Base-by-base conservation (phyloP, 2,113 vertebrate genomes). In the Odobenus rosmarus region DNA sequence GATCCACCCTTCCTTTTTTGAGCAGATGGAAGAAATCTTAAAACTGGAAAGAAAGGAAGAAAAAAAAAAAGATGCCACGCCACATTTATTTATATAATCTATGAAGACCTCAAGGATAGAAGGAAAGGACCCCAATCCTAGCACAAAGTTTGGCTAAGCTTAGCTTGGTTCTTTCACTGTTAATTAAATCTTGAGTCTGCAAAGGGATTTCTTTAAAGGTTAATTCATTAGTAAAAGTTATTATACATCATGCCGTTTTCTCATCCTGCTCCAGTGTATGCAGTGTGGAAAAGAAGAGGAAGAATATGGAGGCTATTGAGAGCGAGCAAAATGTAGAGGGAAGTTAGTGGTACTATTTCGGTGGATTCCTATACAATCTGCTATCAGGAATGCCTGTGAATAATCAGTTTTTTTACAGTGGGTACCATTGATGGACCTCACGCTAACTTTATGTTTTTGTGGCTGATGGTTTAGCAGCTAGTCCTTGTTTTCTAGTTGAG, bases 121-220 rank as follows among this genome's bases (percentile, higher is more conserved):
- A 88, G 88, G 26, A 94, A 97, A 98, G 87, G 83, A 94, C 93
- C 88, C 69, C 97, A 95, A 96, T 98, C 92, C 93, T 95, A 92
- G 88, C 77, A 89, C 51, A 96, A 97, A 84, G 97, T 80, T 81
- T 95, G 95, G 85, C 93, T 92, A 81, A 89, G 83, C 94, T 94
- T 93, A 97, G 69, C 95, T 93, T 96, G 64, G 74, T 90, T 97
- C 97, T 98, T 94, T 87, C 81, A 92, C 86, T 97, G 93, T 98
- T 99, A 98, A 98, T 98, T 96, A 98, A 98, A 96, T 98, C 93
- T 95, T 91, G 89, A 98, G 93, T 97, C 95, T 96, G 84, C 80
- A 94, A 92, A 97, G 87, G 85, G 64, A 94, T 90, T 97, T 98
- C 96, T 89, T 98, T 96, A 96, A 97, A 91, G 88, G 84, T 93